These are phyloP conservation scores for Ctenochaetus hawaiiensis DNA, from an alignment of 2,797 vertebrate species.

Conservation along the genomic window DNA sequence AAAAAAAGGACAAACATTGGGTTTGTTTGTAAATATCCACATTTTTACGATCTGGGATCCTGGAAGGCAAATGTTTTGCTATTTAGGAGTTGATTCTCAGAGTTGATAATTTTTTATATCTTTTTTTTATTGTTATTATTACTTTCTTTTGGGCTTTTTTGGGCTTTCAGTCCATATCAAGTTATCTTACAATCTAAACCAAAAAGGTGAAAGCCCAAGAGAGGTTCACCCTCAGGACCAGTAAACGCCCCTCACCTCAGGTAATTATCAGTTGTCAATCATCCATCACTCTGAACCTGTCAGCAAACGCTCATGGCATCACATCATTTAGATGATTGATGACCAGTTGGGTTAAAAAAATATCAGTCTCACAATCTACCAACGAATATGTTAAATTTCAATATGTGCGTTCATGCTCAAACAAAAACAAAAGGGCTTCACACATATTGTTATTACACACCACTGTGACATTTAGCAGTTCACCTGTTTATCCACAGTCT, in stretches of 20 bases:
- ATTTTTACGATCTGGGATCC: too few relatives aligned
- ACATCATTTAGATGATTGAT: constrained; percentile 74
- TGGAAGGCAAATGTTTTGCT: background rate
- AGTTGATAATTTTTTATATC: constrained; percentile 27
- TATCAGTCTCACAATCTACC: constrained; percentile 23
- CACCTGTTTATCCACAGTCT: background rate
- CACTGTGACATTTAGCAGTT: constrained; percentile 9
- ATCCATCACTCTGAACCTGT: constrained; percentile 68
- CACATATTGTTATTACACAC: background rate
- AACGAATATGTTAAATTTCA: constrained; percentile 22
- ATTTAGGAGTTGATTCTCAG: constrained; percentile 3
- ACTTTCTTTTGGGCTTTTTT: constrained; percentile 22
- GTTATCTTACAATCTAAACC: constrained; percentile 47
- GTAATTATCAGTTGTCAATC: constrained; percentile 78
- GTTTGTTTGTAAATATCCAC: too few relatives aligned
- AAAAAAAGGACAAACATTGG: too few relatives aligned
- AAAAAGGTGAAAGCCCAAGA: constrained; percentile 47
- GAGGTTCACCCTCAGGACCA: constrained; percentile 54
- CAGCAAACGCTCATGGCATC: constrained; percentile 43
- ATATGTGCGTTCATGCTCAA: background rate
- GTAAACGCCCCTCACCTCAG: constrained; percentile 57
- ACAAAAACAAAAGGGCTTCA: background rate
- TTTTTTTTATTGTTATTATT: constrained; percentile 29
- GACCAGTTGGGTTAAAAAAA: constrained; percentile 46
- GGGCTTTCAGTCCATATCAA: constrained; percentile 12